Percentiles rank a stretch among this genome's conserved stretches.
Conservation (phyloP, 1,140 invertebrate genomes). For the Pogonus chalceus region DNA sequence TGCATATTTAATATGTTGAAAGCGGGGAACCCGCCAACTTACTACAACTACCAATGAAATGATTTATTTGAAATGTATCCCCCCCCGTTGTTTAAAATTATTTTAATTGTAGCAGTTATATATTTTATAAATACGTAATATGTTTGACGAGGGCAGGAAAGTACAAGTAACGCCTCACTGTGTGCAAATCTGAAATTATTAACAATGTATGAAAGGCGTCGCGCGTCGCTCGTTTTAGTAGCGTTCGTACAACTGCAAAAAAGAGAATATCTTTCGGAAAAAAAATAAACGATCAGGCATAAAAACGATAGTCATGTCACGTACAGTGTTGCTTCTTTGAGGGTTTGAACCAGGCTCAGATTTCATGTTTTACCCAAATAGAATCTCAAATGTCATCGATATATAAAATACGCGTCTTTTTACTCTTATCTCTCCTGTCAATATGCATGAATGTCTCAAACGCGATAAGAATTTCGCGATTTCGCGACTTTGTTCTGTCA, state of each 20-base stretch:
- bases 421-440: not conserved
- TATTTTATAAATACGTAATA: too few species aligned
- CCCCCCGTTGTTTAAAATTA: too few species aligned
- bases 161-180: too few species aligned
- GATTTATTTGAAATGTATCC: too few species aligned
- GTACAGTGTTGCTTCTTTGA: not conserved
- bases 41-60: not conserved
- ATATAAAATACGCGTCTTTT: not conserved
- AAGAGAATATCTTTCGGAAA: too few species aligned
- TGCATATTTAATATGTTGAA: not conserved
- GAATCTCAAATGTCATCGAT: conserved; percentile 7
- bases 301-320: conserved; percentile 1
- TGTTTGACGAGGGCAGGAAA: too few species aligned
- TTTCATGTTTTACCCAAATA: conserved; percentile 6
- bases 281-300: not conserved
- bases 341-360: not conserved
- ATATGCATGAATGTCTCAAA: conserved; percentile 1
- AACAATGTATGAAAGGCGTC: not conserved
- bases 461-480: conserved; percentile 1
- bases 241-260: too few species aligned
- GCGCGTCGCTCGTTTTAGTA: too few species aligned
- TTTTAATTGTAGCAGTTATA: too few species aligned
- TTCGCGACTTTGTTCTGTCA: too few species aligned
- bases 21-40: too few species aligned
- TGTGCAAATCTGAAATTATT: not conserved